Base-by-base conservation (phyloP, 2,888 invertebrate species). In the Drosophila ochracea region DNA sequence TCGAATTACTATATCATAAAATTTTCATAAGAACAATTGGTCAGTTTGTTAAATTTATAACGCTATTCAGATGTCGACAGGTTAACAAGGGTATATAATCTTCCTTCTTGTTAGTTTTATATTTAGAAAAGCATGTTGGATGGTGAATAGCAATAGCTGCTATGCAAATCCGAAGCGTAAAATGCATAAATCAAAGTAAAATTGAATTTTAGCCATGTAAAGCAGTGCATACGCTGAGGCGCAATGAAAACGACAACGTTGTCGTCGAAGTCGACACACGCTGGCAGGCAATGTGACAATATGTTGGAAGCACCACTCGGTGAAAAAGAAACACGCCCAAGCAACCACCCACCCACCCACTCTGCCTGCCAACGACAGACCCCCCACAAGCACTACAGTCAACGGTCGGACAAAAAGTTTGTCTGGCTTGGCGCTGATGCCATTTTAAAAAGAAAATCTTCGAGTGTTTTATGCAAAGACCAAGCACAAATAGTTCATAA, bases 101-200 rank as follows among this genome's bases (percentile, higher is more conserved):
- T 47, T 4, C 25, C 9, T 9, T 47, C 25, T 16, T 16, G 47
- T 25, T 25, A 47, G 47, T 9, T 25, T 47, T 9, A 9, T 9
- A 9, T 47, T 16, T 16, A 16, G 25, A 47, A 4, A 16, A 47
- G 25, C 33, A 52, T 21, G 30, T 54, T 39, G 47, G 11, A 33
- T 49, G 9, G 30, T 37, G 73, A 37, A 64, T 16, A 43, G 30
- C 55, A 41, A 63, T 31, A 31, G 43, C 69, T 60, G 65, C 72
- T 73, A 73, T 74, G 82, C 41, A 76, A 83, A 84, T 84, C 71
- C 57, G 57, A 71, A 52, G 61, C 66, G 71, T 55, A 83, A 87
- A 84, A 83, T 85, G 84, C 89, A 85, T 87, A 85, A 85, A 85
- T 85, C 89, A 89, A 80, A 80, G 72, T 63, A 77, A 89, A 85